Conservation (phyloP, 2,797 vertebrate genomes). For the Ceryle rudis region DNA sequence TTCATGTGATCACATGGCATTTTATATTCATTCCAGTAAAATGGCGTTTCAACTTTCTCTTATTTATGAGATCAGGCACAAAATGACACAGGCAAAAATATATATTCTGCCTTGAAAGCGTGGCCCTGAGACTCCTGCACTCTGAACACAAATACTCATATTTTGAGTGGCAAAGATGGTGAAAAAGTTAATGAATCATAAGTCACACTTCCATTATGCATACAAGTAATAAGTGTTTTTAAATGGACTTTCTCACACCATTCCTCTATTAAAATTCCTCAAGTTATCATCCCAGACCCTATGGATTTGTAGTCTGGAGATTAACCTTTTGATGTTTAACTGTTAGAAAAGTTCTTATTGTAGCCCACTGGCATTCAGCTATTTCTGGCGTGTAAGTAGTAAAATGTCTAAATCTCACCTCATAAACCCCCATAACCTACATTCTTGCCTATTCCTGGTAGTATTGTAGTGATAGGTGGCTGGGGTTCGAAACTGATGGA, state of each 20-base stretch:
- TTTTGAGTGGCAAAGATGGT: background rate
- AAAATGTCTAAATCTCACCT: constrained; percentile 48
- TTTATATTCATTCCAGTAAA: background rate
- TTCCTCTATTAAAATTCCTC: constrained; percentile 51
- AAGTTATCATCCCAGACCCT: constrained; percentile 1
- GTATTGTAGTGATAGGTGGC: background rate
- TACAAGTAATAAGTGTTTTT: background rate
- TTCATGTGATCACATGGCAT: background rate
- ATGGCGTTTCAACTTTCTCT: background rate
- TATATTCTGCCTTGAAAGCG: background rate
- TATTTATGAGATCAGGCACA: background rate
- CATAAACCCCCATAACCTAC: constrained; percentile 14
- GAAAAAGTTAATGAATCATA: background rate
- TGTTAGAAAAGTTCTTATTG: background rate
- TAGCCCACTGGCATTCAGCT: background rate
- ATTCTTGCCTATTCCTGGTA: constrained; percentile 30
- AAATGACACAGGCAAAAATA: background rate
- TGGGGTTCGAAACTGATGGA: background rate
- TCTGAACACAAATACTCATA: background rate
- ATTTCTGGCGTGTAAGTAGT: constrained; percentile 12
- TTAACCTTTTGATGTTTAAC: constrained; percentile 40
- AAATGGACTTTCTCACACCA: background rate
- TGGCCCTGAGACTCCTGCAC: background rate
- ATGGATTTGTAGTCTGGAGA: background rate
- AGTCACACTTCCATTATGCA: background rate